Evolutionary conservation across 1,140 invertebrate genomes (phyloP).

Genomic region (Leptinotarsa texana): DNA sequence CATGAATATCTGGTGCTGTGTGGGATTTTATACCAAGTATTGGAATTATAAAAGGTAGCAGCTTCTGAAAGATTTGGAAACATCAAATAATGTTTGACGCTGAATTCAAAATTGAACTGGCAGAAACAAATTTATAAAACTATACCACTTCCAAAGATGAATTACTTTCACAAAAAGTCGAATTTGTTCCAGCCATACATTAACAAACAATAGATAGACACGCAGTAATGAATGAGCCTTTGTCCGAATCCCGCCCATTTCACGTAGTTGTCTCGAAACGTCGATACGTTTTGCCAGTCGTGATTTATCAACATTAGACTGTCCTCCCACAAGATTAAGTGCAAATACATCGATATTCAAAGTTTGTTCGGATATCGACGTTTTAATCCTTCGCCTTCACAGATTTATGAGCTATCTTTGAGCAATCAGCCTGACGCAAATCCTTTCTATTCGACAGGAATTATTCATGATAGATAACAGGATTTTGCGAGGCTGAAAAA

Average conservation of each 20-base stretch:
- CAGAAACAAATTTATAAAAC: too few relatives aligned
- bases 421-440: not conserved
- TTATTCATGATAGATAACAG: not conserved
- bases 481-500: not conserved
- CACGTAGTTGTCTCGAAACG: slow-evolving; percentile 36
- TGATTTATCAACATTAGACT: slow-evolving; percentile 45
- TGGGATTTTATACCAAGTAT: too few relatives aligned
- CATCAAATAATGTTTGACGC: too few relatives aligned
- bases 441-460: not conserved
- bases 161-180: too few relatives aligned
- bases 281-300: slow-evolving; percentile 46
- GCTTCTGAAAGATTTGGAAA: too few relatives aligned
- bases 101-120: too few relatives aligned
- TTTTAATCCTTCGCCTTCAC: not conserved
- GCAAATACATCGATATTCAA: slow-evolving; percentile 37
- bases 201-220: too few relatives aligned
- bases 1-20: too few relatives aligned
- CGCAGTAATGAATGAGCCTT: slow-evolving; percentile 28
- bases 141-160: too few relatives aligned
- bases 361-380: slow-evolving; percentile 24
- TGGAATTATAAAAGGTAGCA: too few relatives aligned
- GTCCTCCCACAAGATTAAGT: slow-evolving; percentile 46
- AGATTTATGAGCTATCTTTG: not conserved
- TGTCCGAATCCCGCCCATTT: slow-evolving; percentile 39
- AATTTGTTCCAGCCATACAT: too few relatives aligned